phyloP scores from a whole-genome alignment of 2,888 invertebrate genomes.

The Drosophila meridiana region DNA sequence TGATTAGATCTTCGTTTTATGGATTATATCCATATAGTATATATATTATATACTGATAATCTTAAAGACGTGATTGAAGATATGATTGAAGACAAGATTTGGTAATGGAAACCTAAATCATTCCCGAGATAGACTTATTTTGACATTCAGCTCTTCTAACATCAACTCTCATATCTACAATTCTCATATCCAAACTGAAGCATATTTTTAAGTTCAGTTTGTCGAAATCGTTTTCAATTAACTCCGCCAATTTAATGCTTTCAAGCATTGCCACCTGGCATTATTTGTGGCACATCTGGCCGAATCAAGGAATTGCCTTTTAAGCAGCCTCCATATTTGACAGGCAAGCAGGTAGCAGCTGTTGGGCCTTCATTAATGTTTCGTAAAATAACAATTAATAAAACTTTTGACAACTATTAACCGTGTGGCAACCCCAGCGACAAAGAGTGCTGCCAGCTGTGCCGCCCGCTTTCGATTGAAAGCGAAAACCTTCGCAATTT shows the following conservation, averaged over 20 bases:
- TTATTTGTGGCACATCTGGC: conserved; percentile 1
- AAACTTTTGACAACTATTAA: not conserved
- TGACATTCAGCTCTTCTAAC: not conserved
- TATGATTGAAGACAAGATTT: not conserved
- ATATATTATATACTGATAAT: not conserved
- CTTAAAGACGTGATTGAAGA: not conserved
- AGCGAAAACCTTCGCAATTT: not conserved
- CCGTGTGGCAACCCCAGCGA: not conserved
- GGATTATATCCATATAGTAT: too few species aligned
- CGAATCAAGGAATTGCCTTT: not conserved
- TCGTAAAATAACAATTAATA: not conserved
- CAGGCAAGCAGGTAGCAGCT: not conserved
- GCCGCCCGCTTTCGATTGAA: not conserved
- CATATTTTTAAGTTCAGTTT: not conserved
- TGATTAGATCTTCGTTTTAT: too few species aligned
- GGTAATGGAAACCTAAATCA: not conserved
- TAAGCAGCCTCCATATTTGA: not conserved
- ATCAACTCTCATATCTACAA: too few species aligned
- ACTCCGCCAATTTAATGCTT: not conserved
- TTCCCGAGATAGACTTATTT: not conserved
- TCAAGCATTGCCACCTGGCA: not conserved
- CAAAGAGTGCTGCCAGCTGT: conserved; percentile 4
- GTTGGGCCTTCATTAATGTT: not conserved
- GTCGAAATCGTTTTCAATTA: not conserved
- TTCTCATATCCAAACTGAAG: too few species aligned